These are phyloP conservation scores for Maniola jurtina DNA, from an alignment of 1,140 invertebrate species.

Conservation along the genomic window DNA sequence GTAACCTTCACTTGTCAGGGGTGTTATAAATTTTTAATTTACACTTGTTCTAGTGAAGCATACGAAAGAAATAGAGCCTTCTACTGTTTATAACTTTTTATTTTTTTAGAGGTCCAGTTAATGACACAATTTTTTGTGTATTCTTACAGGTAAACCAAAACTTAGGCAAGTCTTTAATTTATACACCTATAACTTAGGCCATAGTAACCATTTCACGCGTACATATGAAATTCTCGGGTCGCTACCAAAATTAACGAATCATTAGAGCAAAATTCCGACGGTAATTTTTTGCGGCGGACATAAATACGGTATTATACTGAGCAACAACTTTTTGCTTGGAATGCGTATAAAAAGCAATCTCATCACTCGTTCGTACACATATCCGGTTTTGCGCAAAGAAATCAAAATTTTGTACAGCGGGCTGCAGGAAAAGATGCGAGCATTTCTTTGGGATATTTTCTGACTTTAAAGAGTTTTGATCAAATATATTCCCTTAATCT, in stretches of 20 bases:
- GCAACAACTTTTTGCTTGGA: slow-evolving; percentile 65
- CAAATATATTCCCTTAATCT: not conserved
- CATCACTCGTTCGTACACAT: slow-evolving; percentile 52
- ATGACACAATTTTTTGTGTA: too few relatives aligned
- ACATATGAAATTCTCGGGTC: slow-evolving; percentile 59
- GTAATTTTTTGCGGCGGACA: slow-evolving; percentile 60
- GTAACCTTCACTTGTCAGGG: too few relatives aligned
- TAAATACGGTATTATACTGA: slow-evolving; percentile 63
- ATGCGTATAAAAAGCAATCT: slow-evolving; percentile 68
- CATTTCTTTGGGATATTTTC: slow-evolving; percentile 1
- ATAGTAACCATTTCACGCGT: slow-evolving; percentile 41
- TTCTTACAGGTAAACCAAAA: too few relatives aligned
- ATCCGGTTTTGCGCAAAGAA: slow-evolving; percentile 59
- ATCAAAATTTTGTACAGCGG: slow-evolving; percentile 42
- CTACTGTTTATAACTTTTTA: too few relatives aligned
- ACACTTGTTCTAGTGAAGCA: too few relatives aligned
- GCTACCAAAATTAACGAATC: slow-evolving; percentile 64
- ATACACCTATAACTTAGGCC: not conserved
- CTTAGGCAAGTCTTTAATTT: not conserved
- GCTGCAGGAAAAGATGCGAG: slow-evolving; percentile 13
- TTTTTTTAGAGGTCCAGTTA: too few relatives aligned
- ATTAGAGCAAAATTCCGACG: slow-evolving; percentile 66
- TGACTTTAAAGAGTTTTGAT: not conserved
- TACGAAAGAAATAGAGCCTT: too few relatives aligned
- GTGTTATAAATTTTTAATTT: too few relatives aligned